A percentile compares a stretch with the other conserved stretches of the same genome.
Conservation (phyloP, 1,140 invertebrate species). For the Drosophila asahinai region DNA sequence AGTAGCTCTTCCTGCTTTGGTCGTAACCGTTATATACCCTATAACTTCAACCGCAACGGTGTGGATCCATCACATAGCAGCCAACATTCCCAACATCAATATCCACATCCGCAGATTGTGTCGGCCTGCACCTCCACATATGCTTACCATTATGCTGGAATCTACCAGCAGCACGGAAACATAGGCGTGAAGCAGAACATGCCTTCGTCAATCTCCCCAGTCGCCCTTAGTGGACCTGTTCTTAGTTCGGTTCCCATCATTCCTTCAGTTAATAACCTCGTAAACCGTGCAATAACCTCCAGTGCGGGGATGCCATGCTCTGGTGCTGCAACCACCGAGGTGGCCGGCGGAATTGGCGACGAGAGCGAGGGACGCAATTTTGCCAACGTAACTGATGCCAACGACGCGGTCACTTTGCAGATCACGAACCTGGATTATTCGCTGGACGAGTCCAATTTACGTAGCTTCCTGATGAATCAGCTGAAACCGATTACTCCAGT, state of each 20-base stretch:
- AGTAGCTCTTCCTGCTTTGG: conserved; percentile 5
- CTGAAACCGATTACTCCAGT: conserved; percentile 83
- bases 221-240: background rate
- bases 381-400: conserved; percentile 41
- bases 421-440: conserved; percentile 84
- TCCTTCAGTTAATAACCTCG: background rate
- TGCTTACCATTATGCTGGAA: background rate
- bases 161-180: background rate
- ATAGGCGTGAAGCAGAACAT: background rate
- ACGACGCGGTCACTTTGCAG: conserved; percentile 75
- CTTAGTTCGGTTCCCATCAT: background rate
- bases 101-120: background rate
- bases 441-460: conserved; percentile 74
- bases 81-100: background rate
- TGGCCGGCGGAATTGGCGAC: conserved; percentile 3
- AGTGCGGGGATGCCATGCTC: conserved; percentile 8
- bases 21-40: conserved; percentile 1
- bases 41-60: background rate
- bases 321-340: background rate
- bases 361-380: conserved; percentile 12
- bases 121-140: background rate
- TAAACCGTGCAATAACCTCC: background rate
- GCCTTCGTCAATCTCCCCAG: background rate
- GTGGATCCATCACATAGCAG: background rate
- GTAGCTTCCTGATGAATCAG: conserved; percentile 75